Conservation (phyloP, 2,113 vertebrate species). For the Muscicapa adusta region DNA sequence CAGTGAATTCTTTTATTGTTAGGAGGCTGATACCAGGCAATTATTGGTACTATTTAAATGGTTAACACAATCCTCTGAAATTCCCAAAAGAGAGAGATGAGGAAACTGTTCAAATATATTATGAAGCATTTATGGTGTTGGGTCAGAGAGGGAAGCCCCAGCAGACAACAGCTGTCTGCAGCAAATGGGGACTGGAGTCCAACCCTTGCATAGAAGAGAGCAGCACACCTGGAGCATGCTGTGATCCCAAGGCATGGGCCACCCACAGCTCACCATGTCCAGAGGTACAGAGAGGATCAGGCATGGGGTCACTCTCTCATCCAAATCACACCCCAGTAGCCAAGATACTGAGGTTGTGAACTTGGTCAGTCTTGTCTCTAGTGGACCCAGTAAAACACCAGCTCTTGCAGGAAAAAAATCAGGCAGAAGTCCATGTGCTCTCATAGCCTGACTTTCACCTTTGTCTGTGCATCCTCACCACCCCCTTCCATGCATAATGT, state of each 20-base stretch:
- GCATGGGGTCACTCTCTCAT: fast-evolving
- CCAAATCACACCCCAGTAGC: not conserved
- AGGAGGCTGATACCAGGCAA: not conserved
- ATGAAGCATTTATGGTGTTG: not conserved
- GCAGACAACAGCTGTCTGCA: not conserved
- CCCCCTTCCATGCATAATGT: not conserved
- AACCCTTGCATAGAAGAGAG: not conserved
- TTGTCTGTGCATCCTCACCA: fast-evolving
- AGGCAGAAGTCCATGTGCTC: not conserved
- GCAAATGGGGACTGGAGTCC: not conserved
- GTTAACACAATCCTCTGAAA: not conserved
- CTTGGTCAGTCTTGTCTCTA: not conserved
- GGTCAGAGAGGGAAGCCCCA: not conserved
- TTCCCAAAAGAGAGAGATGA: not conserved
- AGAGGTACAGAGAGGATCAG: not conserved
- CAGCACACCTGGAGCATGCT: not conserved
- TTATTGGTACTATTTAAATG: not conserved
- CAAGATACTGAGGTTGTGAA: not conserved
- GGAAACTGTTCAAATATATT: not conserved
- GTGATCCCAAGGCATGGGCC: not conserved
- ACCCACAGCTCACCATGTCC: not conserved
- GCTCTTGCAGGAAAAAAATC: not conserved
- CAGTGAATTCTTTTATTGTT: not conserved
- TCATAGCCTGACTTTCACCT: not conserved
- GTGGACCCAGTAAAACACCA: not conserved